Evolutionary conservation across 2,888 invertebrate species (phyloP), one percentile per base, ranked within the genome.

Genomic region (Strigamia transsilvanica): DNA sequence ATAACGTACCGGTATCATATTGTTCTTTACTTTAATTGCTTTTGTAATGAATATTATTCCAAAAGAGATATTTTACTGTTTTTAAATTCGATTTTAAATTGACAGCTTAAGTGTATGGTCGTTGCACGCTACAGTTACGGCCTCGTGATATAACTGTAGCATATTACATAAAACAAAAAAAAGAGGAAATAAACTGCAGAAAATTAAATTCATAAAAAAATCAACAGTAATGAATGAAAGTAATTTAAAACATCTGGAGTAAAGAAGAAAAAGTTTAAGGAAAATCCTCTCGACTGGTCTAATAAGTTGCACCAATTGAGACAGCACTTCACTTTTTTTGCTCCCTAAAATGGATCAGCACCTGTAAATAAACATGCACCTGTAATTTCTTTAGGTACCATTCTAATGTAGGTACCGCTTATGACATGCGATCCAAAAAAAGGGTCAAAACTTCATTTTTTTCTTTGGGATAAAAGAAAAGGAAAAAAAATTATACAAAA

Each of bases 211-310:
- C 13, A 12, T 10, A 61, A 61, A 61, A 61, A 61, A 61, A 61
- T 23, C 10, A 21, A 2, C 23, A 18, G 18, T 61, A 61, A 61
- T 61, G 61, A 61, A n/a, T 23, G 61, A 61, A 61, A 61, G 18
- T n/a, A 61, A n/a, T 61, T 61, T 2, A n/a, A 18, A 61, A 61
- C 61, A 61, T 61, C 61, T 61, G 61, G 61, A 61, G 61, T 61
- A 61, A 46, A 61, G 3, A 9, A 61, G 61, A 61, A 61, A 61
- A 61, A 61, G 61, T 61, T 23, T 61, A 12, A 61, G 61, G 61
- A 61, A 61, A 61, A 61, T 61, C 61, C 61, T 61, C 61, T 61
- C 51, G 10, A 46, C 46, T n/a, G 46, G 46, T 46, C 46, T 46
- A n/a, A 23, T 23, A 61, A 61, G 23, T 23, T 61, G 61, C 61